Percentiles rank a stretch among this genome's conserved stretches.
phyloP scores from a whole-genome alignment of 2,888 invertebrate species.

The Brachylomia viminalis region DNA sequence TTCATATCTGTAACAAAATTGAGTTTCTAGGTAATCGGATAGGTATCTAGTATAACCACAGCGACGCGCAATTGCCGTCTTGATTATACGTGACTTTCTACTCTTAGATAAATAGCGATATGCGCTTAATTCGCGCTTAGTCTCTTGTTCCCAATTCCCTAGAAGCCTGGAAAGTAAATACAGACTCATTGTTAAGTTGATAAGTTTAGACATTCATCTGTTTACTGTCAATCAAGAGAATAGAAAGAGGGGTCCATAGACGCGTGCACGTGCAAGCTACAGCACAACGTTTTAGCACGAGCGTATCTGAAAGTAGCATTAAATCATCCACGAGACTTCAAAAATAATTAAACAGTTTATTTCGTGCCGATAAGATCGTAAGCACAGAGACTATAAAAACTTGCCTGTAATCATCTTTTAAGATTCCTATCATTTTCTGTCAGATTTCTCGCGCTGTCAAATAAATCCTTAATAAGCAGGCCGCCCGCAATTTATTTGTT shows the following conservation, averaged over 20 bases:
- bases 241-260: not conserved
- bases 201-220: conserved; percentile 16
- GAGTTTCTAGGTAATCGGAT: conserved; percentile 63
- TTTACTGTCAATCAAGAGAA: conserved; percentile 22
- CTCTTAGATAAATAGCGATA: conserved; percentile 17
- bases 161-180: conserved; percentile 10
- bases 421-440: conserved; percentile 39
- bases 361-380: conserved; percentile 34
- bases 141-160: conserved; percentile 25
- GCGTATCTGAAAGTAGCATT: conserved; percentile 28
- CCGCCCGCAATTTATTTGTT: conserved; percentile 44
- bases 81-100: conserved; percentile 54
- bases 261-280: not conserved
- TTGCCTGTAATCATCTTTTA: conserved; percentile 14
- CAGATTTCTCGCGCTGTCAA: conserved; percentile 54
- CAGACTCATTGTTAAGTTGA: conserved; percentile 12
- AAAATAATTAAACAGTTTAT: conserved; percentile 22
- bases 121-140: conserved; percentile 25
- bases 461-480: conserved; percentile 53
- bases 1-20: conserved; percentile 47
- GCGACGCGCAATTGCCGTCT: conserved; percentile 47
- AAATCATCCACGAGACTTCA: conserved; percentile 15
- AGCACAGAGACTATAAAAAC: conserved; percentile 38
- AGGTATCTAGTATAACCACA: conserved; percentile 53
- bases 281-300: not conserved